Base-by-base conservation (phyloP, 1,140 invertebrate genomes). In the Xylocopa sonorina region DNA sequence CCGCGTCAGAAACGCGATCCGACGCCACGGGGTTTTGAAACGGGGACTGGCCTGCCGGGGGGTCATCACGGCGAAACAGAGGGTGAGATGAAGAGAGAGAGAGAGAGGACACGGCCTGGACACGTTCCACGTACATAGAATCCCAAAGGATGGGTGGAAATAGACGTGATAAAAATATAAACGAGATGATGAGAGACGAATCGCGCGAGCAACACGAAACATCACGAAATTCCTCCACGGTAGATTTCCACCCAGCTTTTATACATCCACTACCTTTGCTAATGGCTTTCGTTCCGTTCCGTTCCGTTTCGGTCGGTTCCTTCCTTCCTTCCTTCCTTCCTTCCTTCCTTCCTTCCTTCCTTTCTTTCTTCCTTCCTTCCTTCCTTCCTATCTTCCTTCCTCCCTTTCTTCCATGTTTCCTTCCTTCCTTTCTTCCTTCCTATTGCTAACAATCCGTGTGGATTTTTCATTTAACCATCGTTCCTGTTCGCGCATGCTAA, bases 81-180 rank as follows among this genome's bases (percentile, higher is more conserved):
- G 38, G 9, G 38, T 4, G 38, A 38, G 38, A 38, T 3, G 9
- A 9, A 38, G 38, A 38, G 38, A 38, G 38, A 38, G 62, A 9
- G 14, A 21, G 1, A 16, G 48, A 29, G 41, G 16, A 2, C 21
- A 21, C 34, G 18, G 38, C 43, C 14, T 38, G 73, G 38, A 32
- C 48, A 55, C 21, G 62, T 34, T 24, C 29, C n/a, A 51, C 48
- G 50, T 76, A 68, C 50, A 57, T 16, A 68, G 63, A 68, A 76
- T 76, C 66, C 29, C 53, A 64, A 84, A 71, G 62, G 76, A 48
- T 60, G 76, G 82, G 32, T 18, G 82, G 71, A 83, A 84, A 84
- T 84, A 84, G 81, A 85, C 68, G 82, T 84, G 77, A 85, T 85
- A 84, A 85, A 85, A 85, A 85, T 84, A 80, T 72, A 72, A 76